Base-by-base conservation (phyloP, 2,888 invertebrate genomes). In the Cataglyphis altisquamis region DNA sequence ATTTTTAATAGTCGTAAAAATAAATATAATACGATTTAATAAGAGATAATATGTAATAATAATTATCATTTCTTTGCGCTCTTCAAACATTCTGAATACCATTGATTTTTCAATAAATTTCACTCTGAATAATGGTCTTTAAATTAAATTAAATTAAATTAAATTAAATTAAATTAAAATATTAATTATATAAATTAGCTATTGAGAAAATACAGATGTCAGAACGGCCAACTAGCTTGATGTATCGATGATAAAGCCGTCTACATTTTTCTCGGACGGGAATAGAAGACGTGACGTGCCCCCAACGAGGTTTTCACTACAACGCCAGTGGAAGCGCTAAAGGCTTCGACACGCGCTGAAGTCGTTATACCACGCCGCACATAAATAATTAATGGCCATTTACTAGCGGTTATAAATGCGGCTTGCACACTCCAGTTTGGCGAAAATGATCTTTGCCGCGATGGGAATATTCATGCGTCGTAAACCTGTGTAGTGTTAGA, bases 331-430 rank as follows among this genome's bases (percentile, higher is more conserved):
- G 70, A 48, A 84, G 66, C 82, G 84, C 83, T 86, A 88, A 88
- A 88, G 88, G 82, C 84, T 83, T 77, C 86, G 90, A 85, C 90
- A 90, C 90, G 90, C 90, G 90, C 83, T 86, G 45, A 80, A 82
- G 86, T 86, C 90, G 84, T 90, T 90, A 88, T 73, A 83, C 85
- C 82, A 85, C 60, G 60, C 88, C 89, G 89, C 90, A 89, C 86
- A 90, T 90, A 89, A 90, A 90, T 90, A 89, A 90, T 90, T 90
- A 90, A 90, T 89, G 90, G 80, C 87, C 88, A 87, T 89, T 90
- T 84, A 74, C 82, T 74, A 52, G 84, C 83, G 80, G 86, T 85
- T 83, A 86, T 86, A 83, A 86, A 85, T 63, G 62, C 62, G 74
- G 57, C 68, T 72, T 48, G 67, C 81, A 62, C 81, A 62, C 75